A percentile compares a stretch with the other conserved stretches of the same genome.
Conservation (phyloP, 2,113 vertebrate species). For the Trinectes maculatus region DNA sequence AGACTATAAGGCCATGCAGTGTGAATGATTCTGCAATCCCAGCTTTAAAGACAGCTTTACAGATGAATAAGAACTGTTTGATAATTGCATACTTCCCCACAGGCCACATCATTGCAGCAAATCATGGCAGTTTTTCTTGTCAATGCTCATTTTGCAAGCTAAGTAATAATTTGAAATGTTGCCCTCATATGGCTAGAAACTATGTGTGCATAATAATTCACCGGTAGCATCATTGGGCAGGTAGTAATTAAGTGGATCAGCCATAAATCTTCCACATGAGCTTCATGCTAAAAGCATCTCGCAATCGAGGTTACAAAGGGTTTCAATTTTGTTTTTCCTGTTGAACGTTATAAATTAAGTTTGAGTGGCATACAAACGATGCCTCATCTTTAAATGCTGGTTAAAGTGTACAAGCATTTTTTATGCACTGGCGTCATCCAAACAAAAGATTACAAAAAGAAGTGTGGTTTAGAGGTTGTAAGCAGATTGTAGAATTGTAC, state of each 20-base stretch:
- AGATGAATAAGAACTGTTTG: constrained; percentile 26
- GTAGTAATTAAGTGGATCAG: constrained; percentile 75
- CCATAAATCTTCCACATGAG: constrained; percentile 70
- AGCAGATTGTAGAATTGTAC: not conserved
- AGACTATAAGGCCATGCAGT: not conserved
- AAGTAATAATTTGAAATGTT: constrained; percentile 68
- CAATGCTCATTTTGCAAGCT: constrained; percentile 58
- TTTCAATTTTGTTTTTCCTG: constrained; percentile 45
- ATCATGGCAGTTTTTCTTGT: constrained; percentile 48
- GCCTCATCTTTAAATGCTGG: constrained; percentile 12
- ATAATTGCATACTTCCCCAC: constrained; percentile 61
- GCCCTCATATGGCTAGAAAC: constrained; percentile 47
- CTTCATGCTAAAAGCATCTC: constrained; percentile 51
- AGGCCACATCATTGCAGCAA: constrained; percentile 56
- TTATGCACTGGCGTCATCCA: not conserved
- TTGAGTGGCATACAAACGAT: not conserved
- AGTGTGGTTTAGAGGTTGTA: not conserved
- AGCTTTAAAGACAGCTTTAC: constrained; percentile 7
- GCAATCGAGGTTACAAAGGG: constrained; percentile 58
- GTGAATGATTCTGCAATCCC: not conserved
- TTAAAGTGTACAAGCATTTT: constrained; percentile 20
- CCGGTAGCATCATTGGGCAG: constrained; percentile 60
- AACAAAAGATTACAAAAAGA: constrained; percentile 18
- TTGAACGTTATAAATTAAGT: constrained; percentile 49
- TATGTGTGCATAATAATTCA: constrained; percentile 69